These are phyloP conservation scores for Linnaemya tessellans DNA, from an alignment of 2,888 invertebrate species.

Conservation along the genomic window DNA sequence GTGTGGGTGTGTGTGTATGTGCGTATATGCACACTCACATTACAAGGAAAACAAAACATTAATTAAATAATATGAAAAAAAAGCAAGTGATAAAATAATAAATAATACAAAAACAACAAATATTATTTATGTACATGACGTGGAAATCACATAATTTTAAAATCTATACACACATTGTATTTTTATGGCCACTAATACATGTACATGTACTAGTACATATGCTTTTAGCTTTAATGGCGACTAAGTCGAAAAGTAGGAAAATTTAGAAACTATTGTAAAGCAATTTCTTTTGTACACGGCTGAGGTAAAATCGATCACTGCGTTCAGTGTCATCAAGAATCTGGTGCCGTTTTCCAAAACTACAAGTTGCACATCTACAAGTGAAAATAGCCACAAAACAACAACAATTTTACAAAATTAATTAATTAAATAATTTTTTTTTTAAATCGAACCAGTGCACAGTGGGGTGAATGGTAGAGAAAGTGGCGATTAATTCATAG, in stretches of 20 bases:
- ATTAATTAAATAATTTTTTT: too few relatives aligned
- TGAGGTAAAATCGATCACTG: too few relatives aligned
- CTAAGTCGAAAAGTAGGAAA: background rate
- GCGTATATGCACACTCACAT: background rate
- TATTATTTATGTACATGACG: constrained; percentile 61
- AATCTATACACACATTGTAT: background rate
- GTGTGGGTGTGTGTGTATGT: background rate
- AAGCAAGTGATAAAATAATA: constrained; percentile 26
- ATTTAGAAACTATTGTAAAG: too few relatives aligned
- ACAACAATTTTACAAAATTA: too few relatives aligned
- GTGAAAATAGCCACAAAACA: too few relatives aligned
- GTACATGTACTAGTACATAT: background rate
- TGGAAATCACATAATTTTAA: constrained; percentile 45
- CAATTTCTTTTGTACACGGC: too few relatives aligned
- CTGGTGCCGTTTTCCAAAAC: too few relatives aligned
- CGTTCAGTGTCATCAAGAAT: too few relatives aligned
- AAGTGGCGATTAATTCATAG: too few relatives aligned
- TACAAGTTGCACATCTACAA: too few relatives aligned
- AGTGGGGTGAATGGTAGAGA: too few relatives aligned
- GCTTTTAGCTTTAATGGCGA: background rate
- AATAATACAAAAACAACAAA: constrained; percentile 48
- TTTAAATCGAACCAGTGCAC: too few relatives aligned
- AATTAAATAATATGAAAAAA: constrained; percentile 48
- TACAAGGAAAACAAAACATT: background rate
- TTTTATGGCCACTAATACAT: background rate